Evolutionary conservation across 2,888 invertebrate species (phyloP), one percentile per base, ranked within the genome.

Genomic region (Drosophila affinis): DNA sequence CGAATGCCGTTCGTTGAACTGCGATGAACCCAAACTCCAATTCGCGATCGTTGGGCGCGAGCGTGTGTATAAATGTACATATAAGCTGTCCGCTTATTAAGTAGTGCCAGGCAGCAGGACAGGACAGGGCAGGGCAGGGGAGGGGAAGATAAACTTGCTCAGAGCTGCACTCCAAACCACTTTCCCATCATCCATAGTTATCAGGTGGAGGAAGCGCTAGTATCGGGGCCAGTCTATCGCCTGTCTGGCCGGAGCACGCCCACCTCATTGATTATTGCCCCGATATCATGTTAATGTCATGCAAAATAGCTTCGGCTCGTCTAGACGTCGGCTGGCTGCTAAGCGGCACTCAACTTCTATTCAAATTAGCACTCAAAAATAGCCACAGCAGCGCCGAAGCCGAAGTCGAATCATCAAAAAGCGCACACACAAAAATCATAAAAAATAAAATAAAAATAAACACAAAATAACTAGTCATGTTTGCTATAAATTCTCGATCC

Each of bases 1-100:
- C 64, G 55, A 46, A 73, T 72, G 88, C 72, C 88, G 68, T 76
- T 88, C 88, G 68, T 76, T 88, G 88, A 83, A 83, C 83, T 56
- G 48, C 44, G 48, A 24, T 24, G 48, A 65, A 65, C 76, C 72
- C 77, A 59, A n/a, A 39, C 73, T 74, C 64, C 27, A 60, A 67
- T 67, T 85, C 75, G 76, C 60, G 53, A 63, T 53, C 32, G 10
- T 57, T 67, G 29, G 46, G 32, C 34, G 63, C 67, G 62, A 68
- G 75, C 70, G 79, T 68, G 74, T 70, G 73, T 80, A 78, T 79
- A 78, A 68, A 82, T 84, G 73, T 71, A n/a, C n/a, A n/a, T n/a
- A 62, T 49, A 59, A 65, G 47, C 65, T 51, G 53, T 32, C 45
- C 54, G 64, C 45, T 55, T 81, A 64, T 48, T 58, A 56, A 27